Conservation (phyloP, 2,888 invertebrate genomes). For the Aleiodes testaceus region DNA sequence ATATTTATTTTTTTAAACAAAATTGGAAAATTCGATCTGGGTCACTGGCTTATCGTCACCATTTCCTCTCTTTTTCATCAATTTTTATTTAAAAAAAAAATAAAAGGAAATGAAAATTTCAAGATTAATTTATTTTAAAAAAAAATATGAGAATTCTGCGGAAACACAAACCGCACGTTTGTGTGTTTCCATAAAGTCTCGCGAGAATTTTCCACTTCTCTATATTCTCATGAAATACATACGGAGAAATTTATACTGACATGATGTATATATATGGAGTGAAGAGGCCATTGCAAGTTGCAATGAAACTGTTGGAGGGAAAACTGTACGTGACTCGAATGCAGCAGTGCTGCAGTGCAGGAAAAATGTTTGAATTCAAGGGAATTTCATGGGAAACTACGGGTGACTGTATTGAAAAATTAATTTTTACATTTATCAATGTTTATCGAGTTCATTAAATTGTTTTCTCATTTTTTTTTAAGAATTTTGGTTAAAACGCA, state of each 20-base stretch:
- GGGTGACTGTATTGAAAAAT: neutral
- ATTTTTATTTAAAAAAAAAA: neutral
- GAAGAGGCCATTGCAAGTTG: constrained; percentile 3
- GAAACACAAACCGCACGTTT: constrained; percentile 9
- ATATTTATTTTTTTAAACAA: neutral
- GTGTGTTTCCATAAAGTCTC: constrained; percentile 15
- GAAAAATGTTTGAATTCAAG: neutral
- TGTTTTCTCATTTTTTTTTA: neutral
- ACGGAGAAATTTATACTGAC: neutral
- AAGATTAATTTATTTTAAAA: constrained; percentile 18
- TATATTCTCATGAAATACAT: constrained; percentile 22
- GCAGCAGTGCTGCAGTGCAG: neutral
- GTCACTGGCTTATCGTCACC: constrained; percentile 28
- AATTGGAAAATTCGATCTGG: constrained; percentile 27
- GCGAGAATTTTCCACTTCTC: constrained; percentile 1
- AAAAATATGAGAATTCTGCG: constrained; percentile 5
- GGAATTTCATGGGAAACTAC: neutral
- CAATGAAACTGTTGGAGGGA: neutral
- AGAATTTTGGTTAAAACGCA: neutral
- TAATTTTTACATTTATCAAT: neutral
- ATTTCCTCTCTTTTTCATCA: neutral
- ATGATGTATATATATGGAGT: neutral
- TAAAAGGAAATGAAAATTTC: neutral
- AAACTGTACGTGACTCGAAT: constrained; percentile 8
- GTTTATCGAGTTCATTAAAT: neutral